These are phyloP conservation scores for Pristionchus arcanus DNA, from an alignment of 2,888 invertebrate species.

Conservation along the genomic window DNA sequence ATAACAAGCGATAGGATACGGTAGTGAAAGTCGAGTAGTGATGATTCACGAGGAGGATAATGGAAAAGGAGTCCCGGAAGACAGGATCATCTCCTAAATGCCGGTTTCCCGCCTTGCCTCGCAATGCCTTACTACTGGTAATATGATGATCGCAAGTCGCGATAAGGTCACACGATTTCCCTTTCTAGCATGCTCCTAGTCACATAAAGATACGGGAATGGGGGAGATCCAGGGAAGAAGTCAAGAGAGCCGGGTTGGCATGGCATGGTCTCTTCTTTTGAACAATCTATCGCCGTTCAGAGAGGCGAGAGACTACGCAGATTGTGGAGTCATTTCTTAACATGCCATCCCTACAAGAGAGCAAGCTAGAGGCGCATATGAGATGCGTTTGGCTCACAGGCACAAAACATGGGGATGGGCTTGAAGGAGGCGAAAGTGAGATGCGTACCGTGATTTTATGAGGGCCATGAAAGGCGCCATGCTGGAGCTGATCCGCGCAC, in stretches of 20 bases:
- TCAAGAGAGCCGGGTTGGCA: not conserved
- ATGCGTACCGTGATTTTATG: conserved; percentile 26
- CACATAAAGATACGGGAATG: not conserved
- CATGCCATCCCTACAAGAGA: not conserved
- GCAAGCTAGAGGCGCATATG: conserved; percentile 2
- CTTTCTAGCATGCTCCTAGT: not conserved
- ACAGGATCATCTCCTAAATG: not conserved
- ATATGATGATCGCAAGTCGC: conserved; percentile 4
- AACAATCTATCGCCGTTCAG: too few relatives aligned
- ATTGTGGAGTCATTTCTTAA: not conserved
- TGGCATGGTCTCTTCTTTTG: too few relatives aligned
- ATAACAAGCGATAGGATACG: too few relatives aligned
- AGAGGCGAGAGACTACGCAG: too few relatives aligned
- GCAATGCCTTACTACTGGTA: not conserved
- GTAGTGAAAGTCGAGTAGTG: too few relatives aligned
- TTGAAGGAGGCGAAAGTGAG: not conserved
- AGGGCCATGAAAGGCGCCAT: conserved; percentile 11
- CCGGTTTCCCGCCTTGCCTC: not conserved
- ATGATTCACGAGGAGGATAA: too few relatives aligned
- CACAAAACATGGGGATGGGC: conserved; percentile 28
- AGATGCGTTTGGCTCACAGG: not conserved
- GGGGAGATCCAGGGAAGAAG: not conserved
- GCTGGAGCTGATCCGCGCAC: not conserved
- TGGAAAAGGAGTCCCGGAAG: not conserved
- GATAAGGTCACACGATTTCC: conserved; percentile 40